Conservation (phyloP, 2,888 invertebrate species). For the Rhyacophila evoluta region DNA sequence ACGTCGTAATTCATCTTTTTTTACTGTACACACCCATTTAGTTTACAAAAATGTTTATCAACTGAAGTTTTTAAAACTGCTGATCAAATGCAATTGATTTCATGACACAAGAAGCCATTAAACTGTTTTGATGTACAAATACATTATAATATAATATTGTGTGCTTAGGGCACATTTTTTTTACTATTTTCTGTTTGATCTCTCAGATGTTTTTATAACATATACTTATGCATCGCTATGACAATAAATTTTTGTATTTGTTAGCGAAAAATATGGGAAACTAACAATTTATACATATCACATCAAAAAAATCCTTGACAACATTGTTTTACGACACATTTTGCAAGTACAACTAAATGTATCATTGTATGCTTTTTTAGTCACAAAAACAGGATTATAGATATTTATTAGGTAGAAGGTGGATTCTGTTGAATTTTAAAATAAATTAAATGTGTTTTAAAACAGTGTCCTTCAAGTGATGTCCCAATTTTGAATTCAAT, state of each 20-base stretch:
- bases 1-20: no score
- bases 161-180: background rate
- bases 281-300: background rate
- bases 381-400: no score
- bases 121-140: background rate
- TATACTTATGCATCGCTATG: background rate
- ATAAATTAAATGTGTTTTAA: no score
- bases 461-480: no score
- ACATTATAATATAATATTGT: background rate
- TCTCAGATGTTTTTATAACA: background rate
- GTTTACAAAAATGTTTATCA: no score
- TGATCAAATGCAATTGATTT: background rate
- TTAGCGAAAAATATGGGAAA: background rate
- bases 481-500: no score
- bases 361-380: no score
- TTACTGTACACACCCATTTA: no score
- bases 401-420: no score
- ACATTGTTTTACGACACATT: background rate
- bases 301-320: background rate
- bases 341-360: no score
- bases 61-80: no score
- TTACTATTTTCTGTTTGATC: background rate
- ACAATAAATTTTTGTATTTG: background rate
- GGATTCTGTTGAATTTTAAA: no score
- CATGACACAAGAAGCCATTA: conserved; percentile 12